Conservation (phyloP, 1,140 invertebrate species). For the Radopholus similis region DNA sequence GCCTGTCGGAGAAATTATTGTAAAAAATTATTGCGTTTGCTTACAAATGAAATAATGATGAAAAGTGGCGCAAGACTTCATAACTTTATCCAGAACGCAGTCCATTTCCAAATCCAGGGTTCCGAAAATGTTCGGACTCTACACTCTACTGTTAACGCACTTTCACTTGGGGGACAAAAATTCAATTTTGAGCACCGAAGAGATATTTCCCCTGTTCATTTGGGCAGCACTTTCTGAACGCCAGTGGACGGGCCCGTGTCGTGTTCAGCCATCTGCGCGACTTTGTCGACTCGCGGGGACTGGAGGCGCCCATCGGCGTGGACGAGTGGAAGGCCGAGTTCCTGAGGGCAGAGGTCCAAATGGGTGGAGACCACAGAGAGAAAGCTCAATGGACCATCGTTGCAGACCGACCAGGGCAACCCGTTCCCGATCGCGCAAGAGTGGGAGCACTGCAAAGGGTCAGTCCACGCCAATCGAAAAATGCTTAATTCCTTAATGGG, state of each 20-base stretch:
- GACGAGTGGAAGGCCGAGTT: constrained; percentile 53
- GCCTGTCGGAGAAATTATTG: neutral
- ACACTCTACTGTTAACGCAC: too few species aligned
- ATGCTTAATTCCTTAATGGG: too few species aligned
- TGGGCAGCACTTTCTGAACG: constrained; percentile 40
- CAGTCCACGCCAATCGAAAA: too few species aligned
- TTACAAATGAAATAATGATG: too few species aligned
- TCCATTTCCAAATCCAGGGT: too few species aligned
- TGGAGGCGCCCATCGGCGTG: constrained; percentile 30
- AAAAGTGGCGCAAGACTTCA: too few species aligned
- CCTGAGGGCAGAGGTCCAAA: constrained; percentile 43
- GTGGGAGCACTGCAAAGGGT: constrained; percentile 79
- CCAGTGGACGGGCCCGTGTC: constrained; percentile 50
- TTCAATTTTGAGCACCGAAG: neutral
- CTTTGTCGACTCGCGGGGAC: constrained; percentile 35
- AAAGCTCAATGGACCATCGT: neutral
- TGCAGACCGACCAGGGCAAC: constrained; percentile 43
- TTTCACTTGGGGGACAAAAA: neutral
- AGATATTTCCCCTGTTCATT: neutral
- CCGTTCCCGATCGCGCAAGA: constrained; percentile 63
- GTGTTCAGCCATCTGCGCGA: constrained; percentile 56
- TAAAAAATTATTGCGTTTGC: too few species aligned
- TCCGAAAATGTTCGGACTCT: too few species aligned
- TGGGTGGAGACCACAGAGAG: neutral
- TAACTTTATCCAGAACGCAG: too few species aligned